Evolutionary conservation across 2,797 vertebrate genomes (phyloP), one percentile per base, ranked within the genome.

Genomic region (Anguilla marmorata): DNA sequence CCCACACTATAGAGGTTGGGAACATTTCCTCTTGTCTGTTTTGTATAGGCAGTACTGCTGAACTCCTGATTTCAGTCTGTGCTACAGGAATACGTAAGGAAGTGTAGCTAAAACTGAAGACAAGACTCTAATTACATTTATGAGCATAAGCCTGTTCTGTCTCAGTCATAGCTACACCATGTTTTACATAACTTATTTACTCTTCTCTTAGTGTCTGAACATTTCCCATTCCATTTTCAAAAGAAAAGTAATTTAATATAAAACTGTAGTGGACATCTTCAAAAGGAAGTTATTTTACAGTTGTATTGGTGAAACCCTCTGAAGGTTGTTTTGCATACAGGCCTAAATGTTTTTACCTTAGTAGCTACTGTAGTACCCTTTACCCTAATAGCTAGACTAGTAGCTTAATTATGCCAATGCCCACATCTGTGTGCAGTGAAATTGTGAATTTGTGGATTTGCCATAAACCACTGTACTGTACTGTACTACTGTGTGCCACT

Each of bases 181-280:
- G 41, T 87, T 87, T 69, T 87, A 66, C 48, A 69, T 14, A 12
- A 37, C 87, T 87, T 69, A 60, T 72, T 37, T 69, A 76, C 63
- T 74, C 82, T 30, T 84, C 12, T 3, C 16, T 27, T 16, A 84
- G 50, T 54, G 5, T 54, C n/a, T 84, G 50, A 54, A 84, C 48
- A 52, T 50, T 27, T 52, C 54, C 24, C n/a, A 54, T 50, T 41
- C 5, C 45, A 63, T 56, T 41, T 56, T 52, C 83, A 30, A 30
- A 54, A 33, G 19, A 41, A 56, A 85, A 48, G 19, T 21, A 48
- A 1, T 45, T 19, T 37, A 9, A 54, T 84, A 84, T n/a, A 54
- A 21, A 16, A 54, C 27, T 24, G 48, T 33, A 82, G 41, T 8
- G 19, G 41, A 48, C 30, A 9, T 33, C 9, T 30, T 74, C 69